These are phyloP conservation scores for Pseudochirops cupreus DNA, from an alignment of 2,797 vertebrate genomes.

Conservation along the genomic window DNA sequence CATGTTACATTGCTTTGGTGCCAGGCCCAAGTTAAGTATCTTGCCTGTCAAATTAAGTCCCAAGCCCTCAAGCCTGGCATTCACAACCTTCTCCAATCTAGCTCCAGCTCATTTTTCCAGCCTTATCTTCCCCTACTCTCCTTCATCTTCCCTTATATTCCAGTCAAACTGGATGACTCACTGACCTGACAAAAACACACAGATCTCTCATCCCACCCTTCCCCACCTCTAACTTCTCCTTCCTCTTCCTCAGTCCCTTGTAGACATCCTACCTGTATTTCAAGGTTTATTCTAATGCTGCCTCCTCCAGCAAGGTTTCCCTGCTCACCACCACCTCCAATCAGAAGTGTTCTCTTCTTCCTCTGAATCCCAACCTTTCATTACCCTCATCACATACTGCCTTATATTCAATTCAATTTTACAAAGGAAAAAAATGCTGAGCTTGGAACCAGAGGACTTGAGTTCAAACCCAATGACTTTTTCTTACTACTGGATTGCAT, in stretches of 20 bases:
- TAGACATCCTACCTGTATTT: background rate
- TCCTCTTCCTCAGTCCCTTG: background rate
- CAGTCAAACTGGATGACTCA: background rate
- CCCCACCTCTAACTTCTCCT: background rate
- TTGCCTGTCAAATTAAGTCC: constrained; percentile 46
- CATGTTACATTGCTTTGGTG: constrained; percentile 42
- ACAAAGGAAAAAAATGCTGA: background rate
- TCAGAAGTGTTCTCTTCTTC: background rate
- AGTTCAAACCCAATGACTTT: background rate
- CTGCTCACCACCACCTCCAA: background rate
- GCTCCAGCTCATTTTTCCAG: background rate
- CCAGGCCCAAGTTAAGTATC: constrained; percentile 37
- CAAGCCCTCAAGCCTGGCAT: constrained; percentile 49
- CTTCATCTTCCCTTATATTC: background rate
- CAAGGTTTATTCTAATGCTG: background rate
- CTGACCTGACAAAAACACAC: background rate
- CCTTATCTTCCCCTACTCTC: background rate
- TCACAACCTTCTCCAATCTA: background rate
- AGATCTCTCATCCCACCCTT: background rate
- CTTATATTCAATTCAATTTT: background rate
- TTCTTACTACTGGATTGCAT: background rate
- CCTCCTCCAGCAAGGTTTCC: background rate
- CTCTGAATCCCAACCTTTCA: background rate
- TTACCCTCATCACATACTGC: background rate
- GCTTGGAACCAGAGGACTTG: background rate